Base-by-base conservation (phyloP, 2,113 vertebrate genomes). In the Apodemus speciosus region DNA sequence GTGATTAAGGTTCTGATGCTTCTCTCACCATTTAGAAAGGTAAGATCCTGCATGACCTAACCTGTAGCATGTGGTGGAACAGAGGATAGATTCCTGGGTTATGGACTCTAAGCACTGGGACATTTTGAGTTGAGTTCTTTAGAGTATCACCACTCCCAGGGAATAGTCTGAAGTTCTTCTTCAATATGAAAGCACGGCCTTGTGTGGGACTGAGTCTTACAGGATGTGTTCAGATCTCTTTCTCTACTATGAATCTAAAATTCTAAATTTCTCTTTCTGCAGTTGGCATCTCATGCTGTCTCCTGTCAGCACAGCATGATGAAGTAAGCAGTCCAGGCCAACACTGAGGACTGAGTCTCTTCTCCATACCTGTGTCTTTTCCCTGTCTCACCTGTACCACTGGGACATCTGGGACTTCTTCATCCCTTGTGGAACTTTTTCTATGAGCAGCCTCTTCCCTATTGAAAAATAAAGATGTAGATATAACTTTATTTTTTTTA, bases 301-400 rank as follows among this genome's bases (percentile, higher is more conserved):
- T n/a, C 0, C 32, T 76, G 49, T 49, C 25, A 30, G 66, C 23
- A 23, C 40, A 69, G 76, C 11, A 18, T 69, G 76, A 92, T 27
- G 20, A 69, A 46, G 15, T 68, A 13, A 62, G 38, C 2, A 38
- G 38, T 16, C 56, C 1, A 38, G 25, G 13, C 56, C 84, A 73
- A 3, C 15, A 9, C 77, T 71, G 21, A 15, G 14, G 77, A 51
- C 3, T 0, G 2, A 0, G 0, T 20, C 8, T 15, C 43, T 3
- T 60, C 62, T 43, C 40, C 35, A 18, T 13, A 23, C 8, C n/a
- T 71, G 62, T 53, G 43, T 72, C 9, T 40, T 27, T 7, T 77
- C 71, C 58, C 11, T 18, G 27, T 56, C 3, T 8, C 51, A 30
- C 30, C 13, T 89, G n/a, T 20, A 58, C 30, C 5, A 10, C 35